Conservation (phyloP, 2,113 vertebrate species). For the Rhombomys opimus region DNA sequence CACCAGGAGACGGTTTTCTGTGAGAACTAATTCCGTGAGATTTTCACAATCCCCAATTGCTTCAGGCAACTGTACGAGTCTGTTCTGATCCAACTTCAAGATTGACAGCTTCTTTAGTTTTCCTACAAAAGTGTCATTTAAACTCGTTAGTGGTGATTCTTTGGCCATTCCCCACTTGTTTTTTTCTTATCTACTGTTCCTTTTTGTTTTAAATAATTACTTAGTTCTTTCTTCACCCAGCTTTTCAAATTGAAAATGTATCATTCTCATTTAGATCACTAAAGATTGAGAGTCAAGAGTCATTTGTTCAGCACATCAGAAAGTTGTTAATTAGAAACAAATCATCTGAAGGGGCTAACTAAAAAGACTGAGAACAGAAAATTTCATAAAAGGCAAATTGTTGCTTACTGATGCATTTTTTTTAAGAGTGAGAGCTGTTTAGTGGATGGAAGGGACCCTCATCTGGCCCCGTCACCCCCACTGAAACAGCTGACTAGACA, state of each 20-base stretch:
- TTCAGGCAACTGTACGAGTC: slow-evolving; percentile 93
- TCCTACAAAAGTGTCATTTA: slow-evolving; percentile 85
- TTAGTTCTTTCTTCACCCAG: not conserved
- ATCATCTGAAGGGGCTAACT: slow-evolving; percentile 39
- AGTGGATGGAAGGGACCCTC: not conserved
- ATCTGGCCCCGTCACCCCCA: not conserved
- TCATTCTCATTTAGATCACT: slow-evolving; percentile 25
- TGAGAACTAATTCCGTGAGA: slow-evolving; percentile 97
- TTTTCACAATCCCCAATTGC: slow-evolving; percentile 96
- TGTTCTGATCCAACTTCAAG: slow-evolving; percentile 97
- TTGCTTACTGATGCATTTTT: not conserved
- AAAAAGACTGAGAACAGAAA: slow-evolving; percentile 56
- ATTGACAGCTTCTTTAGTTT: slow-evolving; percentile 95
- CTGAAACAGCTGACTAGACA: not conserved
- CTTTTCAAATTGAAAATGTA: slow-evolving; percentile 21
- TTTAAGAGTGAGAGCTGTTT: not conserved
- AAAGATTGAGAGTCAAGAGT: slow-evolving; percentile 1
- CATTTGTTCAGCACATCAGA: slow-evolving; percentile 42
- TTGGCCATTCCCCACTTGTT: not conserved
- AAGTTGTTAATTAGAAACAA: slow-evolving; percentile 57
- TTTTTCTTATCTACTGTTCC: not conserved
- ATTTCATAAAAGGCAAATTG: not conserved
- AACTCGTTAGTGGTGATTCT: slow-evolving; percentile 50
- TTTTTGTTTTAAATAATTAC: slow-evolving; percentile 4
- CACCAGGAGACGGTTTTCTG: slow-evolving; percentile 97